Evolutionary conservation across 2,888 invertebrate species (phyloP).

Genomic region (Ashinkailepas kermadecensis): DNA sequence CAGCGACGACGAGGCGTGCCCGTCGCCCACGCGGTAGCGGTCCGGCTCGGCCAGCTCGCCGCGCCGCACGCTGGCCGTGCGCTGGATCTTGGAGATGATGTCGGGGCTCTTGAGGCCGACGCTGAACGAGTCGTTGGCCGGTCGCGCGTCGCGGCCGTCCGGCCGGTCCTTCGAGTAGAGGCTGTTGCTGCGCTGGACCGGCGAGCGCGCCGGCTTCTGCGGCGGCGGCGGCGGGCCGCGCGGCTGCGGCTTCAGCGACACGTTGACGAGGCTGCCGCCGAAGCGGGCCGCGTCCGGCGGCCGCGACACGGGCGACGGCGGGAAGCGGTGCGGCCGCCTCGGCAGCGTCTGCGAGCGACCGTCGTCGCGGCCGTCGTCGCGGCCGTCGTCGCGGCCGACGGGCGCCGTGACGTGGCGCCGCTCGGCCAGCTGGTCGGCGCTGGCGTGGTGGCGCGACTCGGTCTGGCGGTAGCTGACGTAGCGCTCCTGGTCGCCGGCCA

Average conservation of each 20-base stretch:
- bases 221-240: background rate
- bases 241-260: slow-evolving; percentile 9
- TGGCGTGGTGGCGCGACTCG: background rate
- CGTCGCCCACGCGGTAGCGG: background rate
- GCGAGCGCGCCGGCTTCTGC: slow-evolving; percentile 2
- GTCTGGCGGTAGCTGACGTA: background rate
- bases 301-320: slow-evolving; percentile 1
- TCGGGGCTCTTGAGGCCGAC: slow-evolving; percentile 23
- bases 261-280: slow-evolving; percentile 32
- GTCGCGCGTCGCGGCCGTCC: background rate
- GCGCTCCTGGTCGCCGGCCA: background rate
- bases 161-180: background rate
- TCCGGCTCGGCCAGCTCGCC: background rate
- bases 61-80: background rate
- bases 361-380: background rate
- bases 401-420: no score
- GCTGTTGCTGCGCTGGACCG: slow-evolving; percentile 7
- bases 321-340: background rate
- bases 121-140: background rate
- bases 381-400: background rate
- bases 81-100: slow-evolving; percentile 19
- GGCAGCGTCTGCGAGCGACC: slow-evolving; percentile 13
- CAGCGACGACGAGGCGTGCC: background rate
- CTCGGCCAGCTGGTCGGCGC: slow-evolving; percentile 3
- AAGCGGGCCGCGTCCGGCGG: slow-evolving; percentile 4